phyloP scores from a whole-genome alignment of 2,888 invertebrate species.

The Xanthia togata region DNA sequence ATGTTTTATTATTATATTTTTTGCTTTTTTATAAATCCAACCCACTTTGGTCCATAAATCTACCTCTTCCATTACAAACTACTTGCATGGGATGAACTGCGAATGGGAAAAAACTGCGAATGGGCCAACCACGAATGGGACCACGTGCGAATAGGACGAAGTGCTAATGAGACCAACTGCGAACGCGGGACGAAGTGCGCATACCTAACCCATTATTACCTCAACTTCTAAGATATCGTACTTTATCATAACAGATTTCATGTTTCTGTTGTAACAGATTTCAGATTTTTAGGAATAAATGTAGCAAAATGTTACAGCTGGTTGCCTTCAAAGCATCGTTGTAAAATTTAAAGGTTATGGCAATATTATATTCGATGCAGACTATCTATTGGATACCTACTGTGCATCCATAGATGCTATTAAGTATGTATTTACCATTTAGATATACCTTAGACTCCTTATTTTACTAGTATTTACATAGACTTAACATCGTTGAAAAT shows the following conservation, averaged over 20 bases:
- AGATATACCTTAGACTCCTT: not conserved
- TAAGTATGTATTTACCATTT: constrained; percentile 10
- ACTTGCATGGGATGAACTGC: no score
- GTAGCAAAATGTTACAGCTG: constrained; percentile 9
- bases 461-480: constrained; percentile 4
- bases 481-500: constrained; percentile 3
- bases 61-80: no score
- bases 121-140: no score
- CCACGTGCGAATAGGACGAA: no score
- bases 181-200: no score
- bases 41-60: no score
- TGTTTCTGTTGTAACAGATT: not conserved
- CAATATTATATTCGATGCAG: constrained; percentile 6
- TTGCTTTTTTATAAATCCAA: no score
- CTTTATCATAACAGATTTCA: not conserved
- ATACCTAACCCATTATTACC: not conserved
- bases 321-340: constrained; percentile 8
- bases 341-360: constrained; percentile 41
- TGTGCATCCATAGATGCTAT: not conserved
- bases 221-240: not conserved
- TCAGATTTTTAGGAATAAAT: constrained; percentile 24
- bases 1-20: no score
- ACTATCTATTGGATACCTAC: not conserved
- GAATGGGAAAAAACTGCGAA: no score
- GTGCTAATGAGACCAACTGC: no score